Base-by-base conservation (phyloP, 2,797 vertebrate genomes). In the Ptychobarbus kaznakovi region DNA sequence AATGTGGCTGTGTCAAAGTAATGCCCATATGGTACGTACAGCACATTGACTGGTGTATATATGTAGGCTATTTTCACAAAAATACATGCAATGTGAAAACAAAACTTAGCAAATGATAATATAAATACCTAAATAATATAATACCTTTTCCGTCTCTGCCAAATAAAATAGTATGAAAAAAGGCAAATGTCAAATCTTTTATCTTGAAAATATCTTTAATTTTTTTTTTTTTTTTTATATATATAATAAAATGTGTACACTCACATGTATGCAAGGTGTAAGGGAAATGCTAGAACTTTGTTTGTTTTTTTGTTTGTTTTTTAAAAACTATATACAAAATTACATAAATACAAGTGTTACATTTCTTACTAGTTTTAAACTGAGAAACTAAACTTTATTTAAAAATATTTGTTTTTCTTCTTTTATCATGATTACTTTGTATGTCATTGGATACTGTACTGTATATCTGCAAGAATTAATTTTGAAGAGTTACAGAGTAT, bases 401-500 rank as follows among this genome's bases (percentile, higher is more conserved):
- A 28, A 15, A 65, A 75, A 35, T n/a, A n/a, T n/a, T 8, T 8
- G 28, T 28, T 7, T 51, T 22, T 20, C 11, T 32, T 51, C 18
- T n/a, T 73, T 74, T 49, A 6, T 51, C 46, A 53, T 53, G 46
- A 53, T 35, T 22, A 58, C 6, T 75, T 28, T 22, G 2, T 22
- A 13, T 32, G 74, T 56, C 51, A 40, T 35, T 56, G 49, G 7
- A 7, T 40, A 28, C 28, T 1, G 28, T 28, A 28, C 28, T 28
- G 28, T 28, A 44, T 73, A 61, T 82, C 20, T 82, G 38, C 51
- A 46, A 32, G 10, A 63, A 61, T 61, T 32, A 1, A 63, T 40
- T 35, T 63, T 22, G 42, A 72, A 73, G 80, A 72, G 38, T 58
- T 25, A 82, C n/a, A 73, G 56, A 22, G 38, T 35, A 63, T 61